Percentiles rank a stretch among this genome's conserved stretches.
Evolutionary conservation across 2,888 invertebrate genomes (phyloP).

Genomic region (Boloria selene): DNA sequence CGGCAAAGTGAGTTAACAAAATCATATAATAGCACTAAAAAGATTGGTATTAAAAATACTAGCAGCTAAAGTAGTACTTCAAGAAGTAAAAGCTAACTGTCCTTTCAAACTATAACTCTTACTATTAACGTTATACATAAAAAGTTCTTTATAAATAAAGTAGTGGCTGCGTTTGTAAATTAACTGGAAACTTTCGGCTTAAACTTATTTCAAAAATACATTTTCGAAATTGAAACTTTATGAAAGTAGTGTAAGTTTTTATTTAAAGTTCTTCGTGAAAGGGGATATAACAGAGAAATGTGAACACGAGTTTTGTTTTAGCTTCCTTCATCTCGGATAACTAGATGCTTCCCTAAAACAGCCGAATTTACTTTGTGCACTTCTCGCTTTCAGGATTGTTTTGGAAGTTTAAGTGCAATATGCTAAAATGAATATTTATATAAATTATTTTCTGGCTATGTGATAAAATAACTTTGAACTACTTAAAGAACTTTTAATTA

Average conservation of each 20-base stretch:
- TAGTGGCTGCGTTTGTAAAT: conserved; percentile 10
- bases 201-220: conserved; percentile 24
- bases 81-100: too few relatives aligned
- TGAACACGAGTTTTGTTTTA: conserved; percentile 36
- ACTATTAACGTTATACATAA: conserved; percentile 2
- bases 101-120: background rate
- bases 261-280: conserved; percentile 25
- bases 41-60: too few relatives aligned
- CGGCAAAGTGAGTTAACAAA: too few relatives aligned
- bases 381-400: conserved; percentile 23
- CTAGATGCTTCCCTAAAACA: conserved; percentile 35
- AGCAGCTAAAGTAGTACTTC: too few relatives aligned
- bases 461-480: too few relatives aligned
- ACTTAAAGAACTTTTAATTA: too few relatives aligned
- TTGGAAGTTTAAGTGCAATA: conserved; percentile 12
- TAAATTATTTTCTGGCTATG: background rate
- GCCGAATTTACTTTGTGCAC: conserved; percentile 34
- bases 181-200: conserved; percentile 11
- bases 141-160: conserved; percentile 13
- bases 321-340: conserved; percentile 30
- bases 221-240: conserved; percentile 30
- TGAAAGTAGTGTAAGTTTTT: conserved; percentile 28
- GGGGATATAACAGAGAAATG: conserved; percentile 23
- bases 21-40: too few relatives aligned
- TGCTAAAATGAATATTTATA: conserved; percentile 1